Evolutionary conservation across 2,888 invertebrate species (phyloP).

Genomic region (Panzeria rudis): DNA sequence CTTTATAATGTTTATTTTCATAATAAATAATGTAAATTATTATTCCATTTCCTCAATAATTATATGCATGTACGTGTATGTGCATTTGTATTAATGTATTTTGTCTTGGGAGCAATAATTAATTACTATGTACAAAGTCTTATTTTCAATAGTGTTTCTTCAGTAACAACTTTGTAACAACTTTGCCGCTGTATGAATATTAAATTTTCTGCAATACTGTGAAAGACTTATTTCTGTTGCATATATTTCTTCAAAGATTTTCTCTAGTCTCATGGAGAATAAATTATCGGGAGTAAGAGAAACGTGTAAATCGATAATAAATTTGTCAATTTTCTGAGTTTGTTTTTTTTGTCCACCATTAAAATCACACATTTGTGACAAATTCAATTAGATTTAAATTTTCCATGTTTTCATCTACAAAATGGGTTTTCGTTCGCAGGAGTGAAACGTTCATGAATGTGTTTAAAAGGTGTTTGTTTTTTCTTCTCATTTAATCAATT

Average conservation of each 20-base stretch:
- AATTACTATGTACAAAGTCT: not conserved
- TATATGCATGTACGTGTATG: not conserved
- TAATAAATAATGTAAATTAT: constrained; percentile 43
- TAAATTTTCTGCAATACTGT: not conserved
- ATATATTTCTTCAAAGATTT: constrained; percentile 3
- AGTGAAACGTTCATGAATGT: constrained; percentile 22
- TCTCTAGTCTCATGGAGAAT: not conserved
- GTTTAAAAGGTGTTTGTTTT: constrained; percentile 9
- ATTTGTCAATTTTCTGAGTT: constrained; percentile 46
- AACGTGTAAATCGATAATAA: constrained; percentile 48
- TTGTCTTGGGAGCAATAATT: constrained; percentile 15
- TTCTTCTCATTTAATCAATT: constrained; percentile 62
- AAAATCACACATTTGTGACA: constrained; percentile 45
- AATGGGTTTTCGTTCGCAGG: not conserved
- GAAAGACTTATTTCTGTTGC: constrained; percentile 35
- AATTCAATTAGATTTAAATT: constrained; percentile 42
- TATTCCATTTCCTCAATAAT: constrained; percentile 37
- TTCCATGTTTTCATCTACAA: constrained; percentile 6
- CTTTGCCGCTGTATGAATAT: constrained; percentile 31
- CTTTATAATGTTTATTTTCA: constrained; percentile 38
- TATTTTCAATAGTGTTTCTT: not conserved
- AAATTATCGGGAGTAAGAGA: constrained; percentile 9
- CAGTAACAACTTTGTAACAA: not conserved
- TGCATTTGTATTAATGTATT: not conserved
- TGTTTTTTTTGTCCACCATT: constrained; percentile 28